These are phyloP conservation scores for Misgurnus anguillicaudatus DNA, from an alignment of 2,113 vertebrate species.

Conservation along the genomic window DNA sequence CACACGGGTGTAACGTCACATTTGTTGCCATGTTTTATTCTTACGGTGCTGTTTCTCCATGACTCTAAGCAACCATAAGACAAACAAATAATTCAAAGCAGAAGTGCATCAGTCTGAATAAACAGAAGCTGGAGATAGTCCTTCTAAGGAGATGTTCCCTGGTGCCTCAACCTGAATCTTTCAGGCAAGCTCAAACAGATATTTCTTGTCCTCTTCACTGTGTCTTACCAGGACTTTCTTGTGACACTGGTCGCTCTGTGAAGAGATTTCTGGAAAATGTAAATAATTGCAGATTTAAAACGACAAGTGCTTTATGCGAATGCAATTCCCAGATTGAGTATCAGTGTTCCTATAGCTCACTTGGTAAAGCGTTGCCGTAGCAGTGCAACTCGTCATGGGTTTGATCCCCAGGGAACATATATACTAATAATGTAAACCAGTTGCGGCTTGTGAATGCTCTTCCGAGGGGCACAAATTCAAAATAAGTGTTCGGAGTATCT, in stretches of 20 bases:
- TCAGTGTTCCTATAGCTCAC: too few species aligned
- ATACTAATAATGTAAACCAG: too few species aligned
- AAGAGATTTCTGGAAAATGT: conserved; percentile 35
- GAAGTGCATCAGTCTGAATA: conserved; percentile 9
- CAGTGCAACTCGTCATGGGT: too few species aligned
- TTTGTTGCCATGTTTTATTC: not conserved
- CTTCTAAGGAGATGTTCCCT: conserved; percentile 21
- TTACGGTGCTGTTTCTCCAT: not conserved
- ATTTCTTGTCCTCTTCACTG: conserved; percentile 21
- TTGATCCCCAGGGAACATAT: too few species aligned
- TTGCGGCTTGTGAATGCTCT: too few species aligned
- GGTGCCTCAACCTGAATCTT: conserved; percentile 31
- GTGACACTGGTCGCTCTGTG: conserved; percentile 14
- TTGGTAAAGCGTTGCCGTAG: too few species aligned
- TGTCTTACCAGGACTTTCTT: conserved; percentile 26
- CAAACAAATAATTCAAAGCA: conserved; percentile 26
- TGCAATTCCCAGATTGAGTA: not conserved
- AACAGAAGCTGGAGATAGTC: not conserved
- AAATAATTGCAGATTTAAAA: not conserved
- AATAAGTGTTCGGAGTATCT: too few species aligned
- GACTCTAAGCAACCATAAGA: conserved; percentile 23
- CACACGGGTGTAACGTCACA: not conserved
- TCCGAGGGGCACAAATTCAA: too few species aligned
- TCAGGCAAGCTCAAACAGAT: conserved; percentile 19
- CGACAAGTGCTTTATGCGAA: not conserved